These are phyloP conservation scores for Julus scanicus DNA, from an alignment of 2,888 invertebrate genomes.

Conservation along the genomic window DNA sequence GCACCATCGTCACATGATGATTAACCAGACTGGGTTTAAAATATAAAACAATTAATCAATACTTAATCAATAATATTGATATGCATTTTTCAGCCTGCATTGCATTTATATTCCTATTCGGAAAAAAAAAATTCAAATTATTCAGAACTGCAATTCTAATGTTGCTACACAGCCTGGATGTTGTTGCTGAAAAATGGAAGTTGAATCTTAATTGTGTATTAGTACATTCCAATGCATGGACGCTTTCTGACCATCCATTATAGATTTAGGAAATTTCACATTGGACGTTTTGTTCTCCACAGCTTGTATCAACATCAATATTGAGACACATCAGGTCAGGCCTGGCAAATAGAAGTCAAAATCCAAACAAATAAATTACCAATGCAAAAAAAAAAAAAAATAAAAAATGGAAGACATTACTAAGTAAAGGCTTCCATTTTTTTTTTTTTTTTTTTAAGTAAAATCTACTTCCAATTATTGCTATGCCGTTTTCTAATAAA, in stretches of 20 bases:
- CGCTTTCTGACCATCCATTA: not conserved
- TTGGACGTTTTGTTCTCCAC: not conserved
- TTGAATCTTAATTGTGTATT: not conserved
- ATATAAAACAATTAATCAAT: no score
- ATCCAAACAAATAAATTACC: not conserved
- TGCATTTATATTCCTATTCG: no score
- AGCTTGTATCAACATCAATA: not conserved
- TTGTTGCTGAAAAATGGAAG: no score
- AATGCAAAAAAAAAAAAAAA: not conserved
- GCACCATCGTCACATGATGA: no score
- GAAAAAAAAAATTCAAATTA: no score
- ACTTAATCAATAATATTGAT: no score
- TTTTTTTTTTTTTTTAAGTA: no score
- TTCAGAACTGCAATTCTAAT: no score
- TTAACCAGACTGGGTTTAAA: no score
- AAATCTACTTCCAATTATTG: not conserved
- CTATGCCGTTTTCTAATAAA: not conserved
- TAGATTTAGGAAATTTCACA: not conserved
- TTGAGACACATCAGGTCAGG: not conserved
- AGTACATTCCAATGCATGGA: not conserved
- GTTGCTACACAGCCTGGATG: no score
- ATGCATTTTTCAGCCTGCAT: no score
- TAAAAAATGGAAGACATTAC: not conserved
- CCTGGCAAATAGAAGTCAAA: not conserved
- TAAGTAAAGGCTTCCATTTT: no score